Evolutionary conservation across 2,888 invertebrate genomes (phyloP).

Genomic region (Gryllus longicercus): DNA sequence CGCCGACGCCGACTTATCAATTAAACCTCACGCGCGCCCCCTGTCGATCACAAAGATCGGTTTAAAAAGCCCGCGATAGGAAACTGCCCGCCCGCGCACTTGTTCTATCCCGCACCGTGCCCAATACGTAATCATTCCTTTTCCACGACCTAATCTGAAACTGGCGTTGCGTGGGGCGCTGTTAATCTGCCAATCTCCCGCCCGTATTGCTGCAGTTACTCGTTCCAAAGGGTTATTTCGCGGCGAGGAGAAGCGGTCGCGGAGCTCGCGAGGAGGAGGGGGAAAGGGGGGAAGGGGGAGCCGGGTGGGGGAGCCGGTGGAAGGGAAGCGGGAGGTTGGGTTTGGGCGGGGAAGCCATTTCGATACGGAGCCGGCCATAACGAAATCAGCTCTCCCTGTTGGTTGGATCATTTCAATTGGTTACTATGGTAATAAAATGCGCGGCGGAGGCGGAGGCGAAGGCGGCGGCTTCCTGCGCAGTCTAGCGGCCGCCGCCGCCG

Average conservation of each 20-base stretch:
- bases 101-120: background rate
- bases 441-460: background rate
- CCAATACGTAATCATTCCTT: background rate
- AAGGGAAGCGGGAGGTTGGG: background rate
- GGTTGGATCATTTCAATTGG: constrained; percentile 27
- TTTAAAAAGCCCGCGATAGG: too few species aligned
- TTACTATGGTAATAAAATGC: constrained; percentile 31
- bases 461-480: background rate
- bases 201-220: background rate
- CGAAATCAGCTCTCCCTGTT: constrained; percentile 11
- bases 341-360: constrained; percentile 24
- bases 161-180: background rate
- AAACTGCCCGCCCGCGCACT: background rate
- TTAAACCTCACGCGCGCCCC: too few species aligned
- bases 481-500: background rate
- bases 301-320: background rate
- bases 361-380: constrained; percentile 27
- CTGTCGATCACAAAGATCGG: too few species aligned
- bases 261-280: background rate
- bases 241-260: background rate
- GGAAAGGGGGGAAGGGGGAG: background rate
- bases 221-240: background rate
- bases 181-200: constrained; percentile 5
- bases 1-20: too few species aligned
- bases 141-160: background rate